Evolutionary conservation across 2,888 invertebrate species (phyloP).

Genomic region (Drosophila stalkeri): DNA sequence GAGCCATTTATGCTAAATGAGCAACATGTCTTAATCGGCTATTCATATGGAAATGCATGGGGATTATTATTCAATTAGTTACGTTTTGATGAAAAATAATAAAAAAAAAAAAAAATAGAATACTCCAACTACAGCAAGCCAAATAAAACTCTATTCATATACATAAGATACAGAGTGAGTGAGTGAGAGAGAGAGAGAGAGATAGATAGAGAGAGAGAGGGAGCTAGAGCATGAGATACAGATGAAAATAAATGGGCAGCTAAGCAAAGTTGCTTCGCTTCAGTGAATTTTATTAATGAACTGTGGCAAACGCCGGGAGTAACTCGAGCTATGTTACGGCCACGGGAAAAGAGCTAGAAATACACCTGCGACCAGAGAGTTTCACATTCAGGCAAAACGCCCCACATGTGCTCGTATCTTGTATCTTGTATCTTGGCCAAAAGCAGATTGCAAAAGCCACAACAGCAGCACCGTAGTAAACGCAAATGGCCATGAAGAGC

Average conservation of each 20-base stretch:
- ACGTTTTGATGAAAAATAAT: conserved; percentile 60
- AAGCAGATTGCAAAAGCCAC: conserved; percentile 74
- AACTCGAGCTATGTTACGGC: conserved; percentile 62
- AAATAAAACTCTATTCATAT: conserved; percentile 31
- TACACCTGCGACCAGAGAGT: conserved; percentile 70
- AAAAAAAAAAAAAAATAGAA: conserved; percentile 37
- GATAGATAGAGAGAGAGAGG: neutral
- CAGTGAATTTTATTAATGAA: conserved; percentile 78
- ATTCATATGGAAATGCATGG: conserved; percentile 76
- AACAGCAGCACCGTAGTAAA: conserved; percentile 65
- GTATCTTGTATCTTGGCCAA: conserved; percentile 54
- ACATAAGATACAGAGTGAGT: conserved; percentile 39
- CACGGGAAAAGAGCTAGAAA: conserved; percentile 65
- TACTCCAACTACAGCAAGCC: conserved; percentile 30
- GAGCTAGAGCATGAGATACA: neutral
- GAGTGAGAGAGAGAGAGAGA: neutral
- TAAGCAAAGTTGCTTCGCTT: conserved; percentile 71
- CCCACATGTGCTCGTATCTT: conserved; percentile 56
- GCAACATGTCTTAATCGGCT: conserved; percentile 75
- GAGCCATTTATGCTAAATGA: conserved; percentile 68
- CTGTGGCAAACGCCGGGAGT: conserved; percentile 68
- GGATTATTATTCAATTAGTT: conserved; percentile 79
- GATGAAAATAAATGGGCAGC: conserved; percentile 68
- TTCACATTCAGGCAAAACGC: conserved; percentile 60
- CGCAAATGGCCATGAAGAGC: conserved; percentile 71